Evolutionary conservation across 37 sponge, comb jelly and placozoan species (phyloP).

Genomic region (Amphimedon queenslandica): DNA sequence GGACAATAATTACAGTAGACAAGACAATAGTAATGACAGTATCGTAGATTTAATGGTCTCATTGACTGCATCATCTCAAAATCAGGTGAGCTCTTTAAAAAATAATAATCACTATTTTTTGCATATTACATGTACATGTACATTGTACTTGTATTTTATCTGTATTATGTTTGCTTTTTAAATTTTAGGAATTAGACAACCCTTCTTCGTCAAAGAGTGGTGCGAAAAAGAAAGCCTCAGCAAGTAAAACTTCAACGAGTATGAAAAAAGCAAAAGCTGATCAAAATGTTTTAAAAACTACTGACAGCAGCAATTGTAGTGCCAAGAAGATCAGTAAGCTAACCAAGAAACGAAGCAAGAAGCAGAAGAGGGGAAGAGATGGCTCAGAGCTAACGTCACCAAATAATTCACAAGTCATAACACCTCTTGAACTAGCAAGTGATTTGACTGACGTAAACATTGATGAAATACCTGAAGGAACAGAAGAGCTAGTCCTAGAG

Average conservation of each 20-base stretch:
- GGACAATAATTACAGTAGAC: too few species aligned
- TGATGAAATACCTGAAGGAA: not conserved
- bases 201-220: not conserved
- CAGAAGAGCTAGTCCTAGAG: not conserved
- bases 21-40: too few species aligned
- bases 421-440: conserved; percentile 3
- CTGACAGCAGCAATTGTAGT: conserved; percentile 1
- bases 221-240: not conserved
- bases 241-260: too few species aligned
- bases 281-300: not conserved
- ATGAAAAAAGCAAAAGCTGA: not conserved
- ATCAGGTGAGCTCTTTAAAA: too few species aligned
- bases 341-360: not conserved
- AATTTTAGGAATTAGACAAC: not conserved
- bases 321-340: not conserved
- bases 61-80: too few species aligned
- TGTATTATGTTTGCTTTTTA: not conserved
- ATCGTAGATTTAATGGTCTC: too few species aligned
- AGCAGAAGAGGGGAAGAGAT: not conserved
- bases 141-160: not conserved
- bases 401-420: not conserved
- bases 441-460: not conserved
- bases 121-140: not conserved
- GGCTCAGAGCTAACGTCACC: not conserved
- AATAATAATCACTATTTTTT: not conserved